Conservation (phyloP, 2,797 vertebrate species). For the Taeniopygia guttata region DNA sequence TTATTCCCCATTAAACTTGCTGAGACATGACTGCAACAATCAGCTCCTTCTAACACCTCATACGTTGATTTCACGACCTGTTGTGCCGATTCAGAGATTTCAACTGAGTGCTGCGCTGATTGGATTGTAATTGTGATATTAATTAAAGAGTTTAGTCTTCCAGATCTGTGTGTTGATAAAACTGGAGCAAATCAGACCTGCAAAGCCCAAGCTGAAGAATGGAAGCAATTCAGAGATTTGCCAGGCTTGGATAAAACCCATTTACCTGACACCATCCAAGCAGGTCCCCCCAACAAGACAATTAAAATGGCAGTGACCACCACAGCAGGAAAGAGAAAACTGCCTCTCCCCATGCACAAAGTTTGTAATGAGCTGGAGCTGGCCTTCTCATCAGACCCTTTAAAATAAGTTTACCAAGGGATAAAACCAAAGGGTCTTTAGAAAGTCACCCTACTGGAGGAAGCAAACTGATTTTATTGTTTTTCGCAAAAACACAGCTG, state of each 20-base stretch:
- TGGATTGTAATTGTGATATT: conserved; percentile 3
- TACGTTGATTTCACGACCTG: not conserved
- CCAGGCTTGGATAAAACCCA: not conserved
- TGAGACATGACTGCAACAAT: not conserved
- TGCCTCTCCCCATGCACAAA: not conserved
- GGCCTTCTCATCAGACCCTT: not conserved
- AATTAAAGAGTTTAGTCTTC: not conserved
- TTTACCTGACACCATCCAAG: not conserved
- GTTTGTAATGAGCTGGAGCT: not conserved
- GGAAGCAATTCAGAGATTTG: not conserved
- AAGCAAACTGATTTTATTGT: conserved; percentile 7
- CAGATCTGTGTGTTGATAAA: not conserved
- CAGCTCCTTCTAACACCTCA: not conserved
- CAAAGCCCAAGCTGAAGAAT: not conserved
- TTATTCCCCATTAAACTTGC: not conserved
- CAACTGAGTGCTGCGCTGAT: not conserved
- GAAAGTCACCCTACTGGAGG: not conserved
- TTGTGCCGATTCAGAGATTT: not conserved
- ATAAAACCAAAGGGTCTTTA: not conserved
- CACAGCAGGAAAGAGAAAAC: not conserved
- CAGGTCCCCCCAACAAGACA: fast-evolving
- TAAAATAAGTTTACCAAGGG: not conserved
- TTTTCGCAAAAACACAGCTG: not conserved
- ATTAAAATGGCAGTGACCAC: not conserved
- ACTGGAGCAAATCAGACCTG: not conserved